Percentiles rank a stretch among this genome's conserved stretches.
phyloP scores from a whole-genome alignment of 2,113 vertebrate genomes.

The Dicerorhinus sumatrensis region DNA sequence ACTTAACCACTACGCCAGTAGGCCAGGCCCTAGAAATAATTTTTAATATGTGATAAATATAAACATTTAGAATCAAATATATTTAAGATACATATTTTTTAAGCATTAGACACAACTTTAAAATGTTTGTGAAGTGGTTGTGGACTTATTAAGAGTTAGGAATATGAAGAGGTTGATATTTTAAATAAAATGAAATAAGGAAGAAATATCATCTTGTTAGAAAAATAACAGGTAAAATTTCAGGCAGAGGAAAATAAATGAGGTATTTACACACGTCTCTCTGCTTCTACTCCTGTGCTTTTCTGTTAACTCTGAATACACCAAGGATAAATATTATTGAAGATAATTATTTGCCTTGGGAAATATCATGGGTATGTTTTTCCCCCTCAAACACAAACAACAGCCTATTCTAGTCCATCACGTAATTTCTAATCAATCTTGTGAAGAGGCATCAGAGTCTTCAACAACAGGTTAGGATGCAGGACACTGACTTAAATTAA shows the following conservation, averaged over 20 bases:
- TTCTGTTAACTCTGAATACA: conserved; percentile 61
- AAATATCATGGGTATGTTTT: conserved; percentile 1
- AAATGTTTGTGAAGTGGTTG: not conserved
- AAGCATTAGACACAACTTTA: not conserved
- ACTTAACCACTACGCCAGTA: too few species aligned
- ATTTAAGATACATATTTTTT: not conserved
- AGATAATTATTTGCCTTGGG: conserved; percentile 69
- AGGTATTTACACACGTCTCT: conserved; percentile 49
- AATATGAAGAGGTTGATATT: conserved; percentile 2
- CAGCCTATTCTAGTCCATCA: not conserved
- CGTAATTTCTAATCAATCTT: not conserved
- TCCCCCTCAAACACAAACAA: conserved; percentile 8
- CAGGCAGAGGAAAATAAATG: conserved; percentile 46
- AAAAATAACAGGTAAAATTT: conserved; percentile 39
- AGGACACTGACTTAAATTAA: conserved; percentile 29
- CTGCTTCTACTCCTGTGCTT: not conserved
- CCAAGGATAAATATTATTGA: conserved; percentile 57
- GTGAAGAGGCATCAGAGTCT: not conserved
- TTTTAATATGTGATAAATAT: not conserved
- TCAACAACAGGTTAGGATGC: conserved; percentile 1
- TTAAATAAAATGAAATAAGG: conserved; percentile 1
- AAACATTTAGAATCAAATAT: not conserved
- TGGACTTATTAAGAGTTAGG: not conserved
- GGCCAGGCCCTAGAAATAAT: not conserved
- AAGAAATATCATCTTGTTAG: not conserved